Conservation (phyloP, 1,140 invertebrate species). For the Zophobas morio region DNA sequence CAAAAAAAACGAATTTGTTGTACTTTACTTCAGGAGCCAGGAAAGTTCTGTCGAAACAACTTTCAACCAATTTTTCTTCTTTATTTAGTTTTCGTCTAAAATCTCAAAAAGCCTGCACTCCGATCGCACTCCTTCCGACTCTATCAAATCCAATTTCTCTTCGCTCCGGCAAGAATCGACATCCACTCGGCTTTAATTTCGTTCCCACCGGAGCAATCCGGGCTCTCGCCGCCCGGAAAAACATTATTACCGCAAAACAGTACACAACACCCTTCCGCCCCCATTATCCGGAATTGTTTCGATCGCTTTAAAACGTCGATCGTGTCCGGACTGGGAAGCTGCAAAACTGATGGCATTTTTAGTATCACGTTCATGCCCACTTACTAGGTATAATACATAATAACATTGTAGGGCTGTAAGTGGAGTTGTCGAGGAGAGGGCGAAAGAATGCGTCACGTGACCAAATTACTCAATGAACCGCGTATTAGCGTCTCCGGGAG, state of each 20-base stretch:
- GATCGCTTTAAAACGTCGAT: conserved; percentile 29
- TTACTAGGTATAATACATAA: conserved; percentile 61
- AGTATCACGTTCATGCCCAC: conserved; percentile 59
- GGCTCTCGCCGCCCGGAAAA: conserved; percentile 5
- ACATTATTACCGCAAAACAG: conserved; percentile 27
- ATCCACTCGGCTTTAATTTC: conserved; percentile 10
- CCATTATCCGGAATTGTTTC: conserved; percentile 24
- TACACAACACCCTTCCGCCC: conserved; percentile 1
- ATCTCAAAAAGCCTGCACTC: no score
- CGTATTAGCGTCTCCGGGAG: conserved; percentile 58
- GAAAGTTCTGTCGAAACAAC: no score
- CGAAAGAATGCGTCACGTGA: conserved; percentile 62
- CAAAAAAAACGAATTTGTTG: no score
- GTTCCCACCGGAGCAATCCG: conserved; percentile 20
- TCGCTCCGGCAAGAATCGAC: no score
- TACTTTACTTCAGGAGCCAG: no score
- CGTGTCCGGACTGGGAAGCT: not conserved
- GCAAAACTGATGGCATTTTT: conserved; percentile 49
- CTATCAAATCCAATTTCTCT: no score
- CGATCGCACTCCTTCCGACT: no score
- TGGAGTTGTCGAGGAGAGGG: conserved; percentile 48
- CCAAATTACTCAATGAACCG: conserved; percentile 61
- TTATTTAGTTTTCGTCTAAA: no score
- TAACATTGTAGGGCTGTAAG: conserved; percentile 57
- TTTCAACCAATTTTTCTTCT: no score